Evolutionary conservation across 2,888 invertebrate genomes (phyloP), one percentile per base, ranked within the genome.

Genomic region (Platycheirus rosarum): DNA sequence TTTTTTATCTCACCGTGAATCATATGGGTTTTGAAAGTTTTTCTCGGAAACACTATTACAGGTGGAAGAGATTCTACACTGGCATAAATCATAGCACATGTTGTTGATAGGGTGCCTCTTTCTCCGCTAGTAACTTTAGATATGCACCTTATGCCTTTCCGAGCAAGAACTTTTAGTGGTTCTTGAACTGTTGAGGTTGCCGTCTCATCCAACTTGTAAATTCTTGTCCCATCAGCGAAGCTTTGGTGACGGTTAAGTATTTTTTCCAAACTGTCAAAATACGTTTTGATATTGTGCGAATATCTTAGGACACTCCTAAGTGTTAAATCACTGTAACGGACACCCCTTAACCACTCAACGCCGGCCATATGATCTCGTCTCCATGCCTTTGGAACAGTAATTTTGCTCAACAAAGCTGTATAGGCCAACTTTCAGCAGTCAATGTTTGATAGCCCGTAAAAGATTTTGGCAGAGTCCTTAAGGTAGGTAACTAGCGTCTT

Each of bases 11-110:
- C 9, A 46, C 46, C 20, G 7, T 29, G 26, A 13, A 49, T 13
- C 29, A 49, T 49, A 49, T 35, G 35, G 8, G 3, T 35, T 11
- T 35, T 35, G 35, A 35, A 49, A 1, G 26, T 49, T 26, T 46
- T 18, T 20, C 20, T 35, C 9, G 53, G 37, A 26, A 37, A 55
- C 35, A 35, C 51, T 18, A 53, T 53, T n/a, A 32, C 51, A 18
- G 51, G 51, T 53, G 51, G 35, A 35, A 53, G 16, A 14, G 51
- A 14, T 35, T 16, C 13, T 53, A 32, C 53, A 29, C 53, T 55
- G 7, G 37, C 20, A 18, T 20, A 49, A 23, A 49, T 49, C 13
- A 49, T 49, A 2, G 26, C 49, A 49, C 49, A 49, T 49, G 49
- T 49, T 26, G 49, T 49, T 9, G 26, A 49, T 26, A 26, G 26